These are phyloP conservation scores for Piliocolobus tephrosceles DNA, from an alignment of 2,113 vertebrate genomes.

Conservation along the genomic window DNA sequence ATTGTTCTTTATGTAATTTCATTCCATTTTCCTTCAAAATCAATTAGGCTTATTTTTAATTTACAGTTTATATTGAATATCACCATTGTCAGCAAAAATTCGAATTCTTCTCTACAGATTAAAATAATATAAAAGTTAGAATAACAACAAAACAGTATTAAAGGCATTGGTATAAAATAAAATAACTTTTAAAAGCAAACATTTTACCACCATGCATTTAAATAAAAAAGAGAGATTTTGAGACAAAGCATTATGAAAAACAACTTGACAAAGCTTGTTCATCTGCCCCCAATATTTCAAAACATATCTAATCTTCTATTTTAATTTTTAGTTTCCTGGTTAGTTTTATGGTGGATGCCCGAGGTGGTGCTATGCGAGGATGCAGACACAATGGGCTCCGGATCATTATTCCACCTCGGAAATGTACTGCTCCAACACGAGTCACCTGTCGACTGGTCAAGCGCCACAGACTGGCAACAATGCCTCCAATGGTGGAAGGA, in stretches of 20 bases:
- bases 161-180: background rate
- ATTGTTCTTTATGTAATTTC: background rate
- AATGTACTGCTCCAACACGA: slow-evolving; percentile 95
- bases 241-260: background rate
- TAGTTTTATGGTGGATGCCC: slow-evolving; percentile 99
- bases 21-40: slow-evolving; percentile 2
- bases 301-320: slow-evolving; percentile 31
- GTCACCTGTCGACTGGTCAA: slow-evolving; percentile 98
- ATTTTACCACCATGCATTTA: background rate
- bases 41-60: background rate
- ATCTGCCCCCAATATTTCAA: rapidly evolving
- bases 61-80: background rate
- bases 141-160: background rate
- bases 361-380: slow-evolving; percentile 97
- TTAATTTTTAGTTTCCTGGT: slow-evolving; percentile 93
- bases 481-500: slow-evolving; percentile 98
- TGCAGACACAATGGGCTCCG: slow-evolving; percentile 97
- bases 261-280: background rate
- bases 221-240: background rate
- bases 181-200: background rate
- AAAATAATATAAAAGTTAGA: background rate
- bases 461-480: slow-evolving; percentile 95
- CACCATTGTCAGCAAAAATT: background rate
- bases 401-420: slow-evolving; percentile 96
- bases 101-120: background rate